Evolutionary conservation across 2,797 vertebrate species (phyloP).

Genomic region (Heliangelus exortis): DNA sequence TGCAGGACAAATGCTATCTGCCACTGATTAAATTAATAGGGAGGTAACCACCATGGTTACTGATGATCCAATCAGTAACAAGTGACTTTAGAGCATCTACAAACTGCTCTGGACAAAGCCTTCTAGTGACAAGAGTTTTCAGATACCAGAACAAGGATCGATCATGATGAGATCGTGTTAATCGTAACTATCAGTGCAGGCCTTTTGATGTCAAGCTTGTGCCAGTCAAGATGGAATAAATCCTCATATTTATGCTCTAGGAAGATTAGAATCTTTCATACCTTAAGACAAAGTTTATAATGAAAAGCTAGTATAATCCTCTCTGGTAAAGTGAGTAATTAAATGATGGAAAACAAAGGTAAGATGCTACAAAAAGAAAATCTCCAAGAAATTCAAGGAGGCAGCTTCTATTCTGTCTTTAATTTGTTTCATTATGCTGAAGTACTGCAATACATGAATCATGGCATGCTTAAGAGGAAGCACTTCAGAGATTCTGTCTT

Average conservation of each 20-base stretch:
- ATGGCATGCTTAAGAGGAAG: not conserved
- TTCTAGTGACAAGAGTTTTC: not conserved
- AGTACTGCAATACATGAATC: not conserved
- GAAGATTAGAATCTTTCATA: not conserved
- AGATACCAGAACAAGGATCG: not conserved
- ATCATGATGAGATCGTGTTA: not conserved
- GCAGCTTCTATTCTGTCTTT: slow-evolving; percentile 23
- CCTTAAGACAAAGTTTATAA: not conserved
- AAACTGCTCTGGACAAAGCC: not conserved
- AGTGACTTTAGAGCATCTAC: not conserved
- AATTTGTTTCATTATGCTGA: slow-evolving; percentile 14
- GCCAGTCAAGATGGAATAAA: not conserved
- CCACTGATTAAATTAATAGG: not conserved
- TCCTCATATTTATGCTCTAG: not conserved
- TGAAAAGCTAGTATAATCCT: not conserved
- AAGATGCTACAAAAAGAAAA: slow-evolving; percentile 9
- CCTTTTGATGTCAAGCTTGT: not conserved
- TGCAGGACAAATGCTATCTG: not conserved
- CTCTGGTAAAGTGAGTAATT: not conserved
- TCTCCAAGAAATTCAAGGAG: slow-evolving; percentile 46
- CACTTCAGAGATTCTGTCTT: not conserved
- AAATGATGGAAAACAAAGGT: not conserved
- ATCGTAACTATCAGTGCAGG: not conserved
- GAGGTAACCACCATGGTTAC: not conserved
- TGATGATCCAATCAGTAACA: not conserved